These are phyloP conservation scores for Macquaria ambigua DNA, from an alignment of 2,113 vertebrate species.

Conservation along the genomic window DNA sequence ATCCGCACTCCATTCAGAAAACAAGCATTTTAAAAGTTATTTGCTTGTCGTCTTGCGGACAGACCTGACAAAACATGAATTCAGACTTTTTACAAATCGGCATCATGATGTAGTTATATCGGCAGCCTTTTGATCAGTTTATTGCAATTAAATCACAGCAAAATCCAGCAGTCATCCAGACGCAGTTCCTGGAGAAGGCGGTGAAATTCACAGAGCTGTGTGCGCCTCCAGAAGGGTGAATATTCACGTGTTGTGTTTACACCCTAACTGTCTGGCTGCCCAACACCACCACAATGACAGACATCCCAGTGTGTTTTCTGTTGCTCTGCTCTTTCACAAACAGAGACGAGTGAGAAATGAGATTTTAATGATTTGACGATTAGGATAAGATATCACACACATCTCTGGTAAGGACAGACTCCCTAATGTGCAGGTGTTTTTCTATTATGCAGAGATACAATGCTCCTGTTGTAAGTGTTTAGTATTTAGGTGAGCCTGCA, in stretches of 20 bases:
- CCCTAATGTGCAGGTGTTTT: neutral
- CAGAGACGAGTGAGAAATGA: neutral
- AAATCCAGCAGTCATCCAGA: too few relatives aligned
- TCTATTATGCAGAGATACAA: neutral
- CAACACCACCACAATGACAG: neutral
- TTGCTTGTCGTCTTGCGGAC: too few relatives aligned
- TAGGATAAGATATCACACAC: neutral
- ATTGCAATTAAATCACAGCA: too few relatives aligned
- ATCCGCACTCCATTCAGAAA: too few relatives aligned
- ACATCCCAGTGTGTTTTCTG: neutral
- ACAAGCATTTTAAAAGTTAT: too few relatives aligned
- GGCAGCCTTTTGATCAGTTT: too few relatives aligned
- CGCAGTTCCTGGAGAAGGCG: too few relatives aligned
- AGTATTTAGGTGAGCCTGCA: neutral
- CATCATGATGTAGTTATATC: too few relatives aligned
- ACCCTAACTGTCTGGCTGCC: neutral
- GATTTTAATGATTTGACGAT: neutral
- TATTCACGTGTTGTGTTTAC: neutral
- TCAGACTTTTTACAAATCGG: too few relatives aligned
- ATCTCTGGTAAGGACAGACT: neutral
- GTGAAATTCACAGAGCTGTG: too few relatives aligned
- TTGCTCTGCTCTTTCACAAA: neutral
- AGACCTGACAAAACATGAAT: too few relatives aligned
- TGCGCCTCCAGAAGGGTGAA: too few relatives aligned
- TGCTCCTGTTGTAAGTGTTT: neutral